Conservation (phyloP, 2,113 vertebrate species). For the Furnarius figulus region DNA sequence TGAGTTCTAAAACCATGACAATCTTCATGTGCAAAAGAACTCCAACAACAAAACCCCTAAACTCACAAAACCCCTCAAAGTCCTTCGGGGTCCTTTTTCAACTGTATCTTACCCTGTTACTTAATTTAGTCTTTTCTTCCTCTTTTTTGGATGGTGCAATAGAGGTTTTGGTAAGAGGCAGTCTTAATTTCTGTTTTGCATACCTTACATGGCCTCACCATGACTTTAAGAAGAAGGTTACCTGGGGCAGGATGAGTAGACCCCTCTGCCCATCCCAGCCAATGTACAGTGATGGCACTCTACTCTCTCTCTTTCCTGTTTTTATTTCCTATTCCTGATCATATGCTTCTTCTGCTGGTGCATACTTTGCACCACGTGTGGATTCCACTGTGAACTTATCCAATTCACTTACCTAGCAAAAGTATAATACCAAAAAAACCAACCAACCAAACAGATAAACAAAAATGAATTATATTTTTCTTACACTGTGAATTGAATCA, state of each 20-base stretch:
- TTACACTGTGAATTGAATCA: not conserved
- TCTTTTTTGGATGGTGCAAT: not conserved
- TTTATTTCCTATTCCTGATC: not conserved
- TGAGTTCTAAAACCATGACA: too few relatives aligned
- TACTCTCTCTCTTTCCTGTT: not conserved
- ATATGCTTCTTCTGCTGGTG: not conserved
- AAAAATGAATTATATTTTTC: not conserved
- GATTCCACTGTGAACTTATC: not conserved
- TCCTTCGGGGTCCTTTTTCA: not conserved
- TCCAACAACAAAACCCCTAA: not conserved
- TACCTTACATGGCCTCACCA: not conserved
- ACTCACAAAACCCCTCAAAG: not conserved
- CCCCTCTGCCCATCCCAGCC: not conserved
- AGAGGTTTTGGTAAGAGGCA: not conserved
- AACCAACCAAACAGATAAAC: not conserved
- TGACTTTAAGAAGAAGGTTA: not conserved
- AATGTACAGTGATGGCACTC: not conserved
- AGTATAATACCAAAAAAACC: not conserved
- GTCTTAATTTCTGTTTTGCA: not conserved
- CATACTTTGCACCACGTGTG: not conserved
- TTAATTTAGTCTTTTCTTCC: not conserved
- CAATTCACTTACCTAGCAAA: not conserved
- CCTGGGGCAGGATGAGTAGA: not conserved
- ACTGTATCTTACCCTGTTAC: not conserved
- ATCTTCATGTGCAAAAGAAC: not conserved